Evolutionary conservation across 2,113 vertebrate genomes (phyloP).

Genomic region (Kryptolebias marmoratus): DNA sequence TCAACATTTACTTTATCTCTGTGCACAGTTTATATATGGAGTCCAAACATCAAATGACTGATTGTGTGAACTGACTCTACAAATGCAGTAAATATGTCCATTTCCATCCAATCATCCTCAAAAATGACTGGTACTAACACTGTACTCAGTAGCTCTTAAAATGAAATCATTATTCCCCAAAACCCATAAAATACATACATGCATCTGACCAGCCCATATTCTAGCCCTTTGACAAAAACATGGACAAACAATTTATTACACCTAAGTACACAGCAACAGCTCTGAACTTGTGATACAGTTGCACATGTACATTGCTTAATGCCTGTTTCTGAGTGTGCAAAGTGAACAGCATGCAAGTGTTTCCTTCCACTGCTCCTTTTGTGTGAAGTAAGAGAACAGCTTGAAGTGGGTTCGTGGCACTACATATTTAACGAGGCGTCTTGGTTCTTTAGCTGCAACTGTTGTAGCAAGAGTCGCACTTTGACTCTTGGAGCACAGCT

Average conservation of each 20-base stretch:
- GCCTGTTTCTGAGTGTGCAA: constrained; percentile 20
- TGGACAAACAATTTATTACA: constrained; percentile 53
- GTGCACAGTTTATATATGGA: constrained; percentile 1
- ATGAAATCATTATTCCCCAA: not conserved
- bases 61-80: no score
- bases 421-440: constrained; percentile 68
- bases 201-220: constrained; percentile 52
- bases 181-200: constrained; percentile 33
- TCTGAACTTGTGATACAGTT: constrained; percentile 31
- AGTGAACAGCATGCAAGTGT: constrained; percentile 36
- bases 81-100: no score
- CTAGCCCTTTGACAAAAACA: constrained; percentile 26
- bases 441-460: constrained; percentile 46
- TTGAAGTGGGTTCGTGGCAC: constrained; percentile 59
- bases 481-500: constrained; percentile 54
- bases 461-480: constrained; percentile 42
- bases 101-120: no score
- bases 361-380: constrained; percentile 27
- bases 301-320: constrained; percentile 11
- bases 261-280: constrained; percentile 35
- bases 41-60: not conserved
- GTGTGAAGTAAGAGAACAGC: constrained; percentile 48
- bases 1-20: not conserved
- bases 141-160: no score
- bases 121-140: no score